Percentiles rank a stretch among this genome's conserved stretches.
phyloP scores from a whole-genome alignment of 2,113 vertebrate species.

The Globicephala melas region DNA sequence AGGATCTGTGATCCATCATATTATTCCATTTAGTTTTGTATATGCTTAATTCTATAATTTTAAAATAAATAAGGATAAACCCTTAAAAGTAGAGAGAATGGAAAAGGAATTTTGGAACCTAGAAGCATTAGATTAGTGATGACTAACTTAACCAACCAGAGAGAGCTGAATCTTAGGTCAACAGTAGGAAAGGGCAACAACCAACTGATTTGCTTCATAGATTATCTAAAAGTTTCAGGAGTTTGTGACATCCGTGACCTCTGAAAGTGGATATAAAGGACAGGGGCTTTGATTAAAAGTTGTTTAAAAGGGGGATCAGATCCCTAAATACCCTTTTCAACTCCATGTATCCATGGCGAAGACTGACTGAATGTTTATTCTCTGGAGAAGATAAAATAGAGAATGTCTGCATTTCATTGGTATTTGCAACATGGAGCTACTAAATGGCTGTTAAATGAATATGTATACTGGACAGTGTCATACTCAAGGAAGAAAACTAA shows the following conservation, averaged over 20 bases:
- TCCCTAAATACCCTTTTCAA: background rate
- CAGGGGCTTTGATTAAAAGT: background rate
- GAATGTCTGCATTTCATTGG: background rate
- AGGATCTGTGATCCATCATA: background rate
- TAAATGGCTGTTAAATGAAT: background rate
- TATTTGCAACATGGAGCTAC: background rate
- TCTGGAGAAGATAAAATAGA: background rate
- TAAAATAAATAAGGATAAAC: background rate
- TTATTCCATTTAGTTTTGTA: background rate
- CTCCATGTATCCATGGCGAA: background rate
- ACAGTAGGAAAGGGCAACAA: background rate
- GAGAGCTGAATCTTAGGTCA: background rate
- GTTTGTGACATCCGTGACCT: background rate
- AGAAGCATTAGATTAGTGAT: background rate
- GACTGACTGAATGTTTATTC: background rate
- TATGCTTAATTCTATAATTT: background rate
- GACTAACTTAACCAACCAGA: background rate
- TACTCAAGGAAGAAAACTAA: background rate
- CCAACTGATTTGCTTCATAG: background rate
- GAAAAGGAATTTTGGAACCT: background rate
- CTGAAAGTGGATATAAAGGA: background rate
- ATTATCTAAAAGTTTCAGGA: background rate
- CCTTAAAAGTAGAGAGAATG: background rate
- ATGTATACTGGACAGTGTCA: background rate
- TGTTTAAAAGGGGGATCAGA: background rate